Conservation (phyloP, 2,888 invertebrate genomes). For the Bimastos eiseni region DNA sequence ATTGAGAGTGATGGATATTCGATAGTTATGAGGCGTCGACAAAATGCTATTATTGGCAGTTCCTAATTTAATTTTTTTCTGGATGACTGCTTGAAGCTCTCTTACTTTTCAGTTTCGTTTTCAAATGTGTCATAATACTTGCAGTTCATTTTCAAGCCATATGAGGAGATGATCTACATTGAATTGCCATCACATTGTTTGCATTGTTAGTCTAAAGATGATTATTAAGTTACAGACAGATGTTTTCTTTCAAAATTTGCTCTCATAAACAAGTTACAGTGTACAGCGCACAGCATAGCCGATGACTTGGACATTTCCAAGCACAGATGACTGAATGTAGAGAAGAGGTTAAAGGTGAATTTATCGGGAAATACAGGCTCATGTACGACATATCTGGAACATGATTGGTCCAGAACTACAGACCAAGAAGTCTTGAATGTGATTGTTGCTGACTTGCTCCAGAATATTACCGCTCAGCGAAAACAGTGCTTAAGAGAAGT, state of each 20-base stretch:
- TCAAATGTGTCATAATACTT: background rate
- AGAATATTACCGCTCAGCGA: background rate
- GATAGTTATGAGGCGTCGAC: background rate
- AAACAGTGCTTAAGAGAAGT: too few species aligned
- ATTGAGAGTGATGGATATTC: background rate
- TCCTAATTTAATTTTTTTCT: background rate
- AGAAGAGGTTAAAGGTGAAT: background rate
- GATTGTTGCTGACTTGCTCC: background rate
- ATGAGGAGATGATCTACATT: too few species aligned
- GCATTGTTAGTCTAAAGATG: background rate
- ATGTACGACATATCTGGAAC: background rate
- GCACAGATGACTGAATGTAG: background rate
- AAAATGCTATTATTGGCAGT: background rate
- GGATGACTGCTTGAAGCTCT: background rate
- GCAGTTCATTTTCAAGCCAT: background rate
- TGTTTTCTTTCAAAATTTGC: background rate
- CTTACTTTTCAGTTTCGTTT: background rate
- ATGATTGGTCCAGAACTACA: background rate
- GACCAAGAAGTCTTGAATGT: background rate
- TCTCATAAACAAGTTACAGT: background rate
- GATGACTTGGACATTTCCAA: background rate
- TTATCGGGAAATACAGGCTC: too few species aligned
- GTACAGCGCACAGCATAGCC: background rate
- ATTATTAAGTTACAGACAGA: too few species aligned
- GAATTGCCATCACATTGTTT: background rate